Base-by-base conservation (phyloP, 2,113 vertebrate genomes). In the Cairina moschata region DNA sequence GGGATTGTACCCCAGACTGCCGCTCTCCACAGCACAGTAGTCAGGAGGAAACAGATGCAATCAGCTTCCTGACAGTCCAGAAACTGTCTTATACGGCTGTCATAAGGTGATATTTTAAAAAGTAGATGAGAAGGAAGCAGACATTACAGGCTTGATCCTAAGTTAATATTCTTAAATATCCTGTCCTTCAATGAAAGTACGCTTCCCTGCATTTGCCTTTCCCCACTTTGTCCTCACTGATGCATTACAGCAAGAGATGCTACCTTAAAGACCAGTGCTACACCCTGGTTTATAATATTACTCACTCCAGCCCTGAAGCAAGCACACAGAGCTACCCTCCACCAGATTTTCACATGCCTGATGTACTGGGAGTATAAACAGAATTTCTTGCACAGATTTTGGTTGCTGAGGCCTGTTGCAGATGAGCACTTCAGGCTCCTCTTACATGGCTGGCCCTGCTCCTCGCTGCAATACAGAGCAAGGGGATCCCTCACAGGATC, bases 311-410 rank as follows among this genome's bases (percentile, higher is more conserved):
- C 13, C 52, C 36, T 5, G 3, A 34, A 3, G 26, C 52, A 28
- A 38, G 44, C 14, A 54, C 29, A 18, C 73, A 32, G 55, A 83
- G 55, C 6, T 16, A 55, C 38, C 14, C 18, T 62, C 25, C 26
- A 5, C 4, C 0, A 2, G n/a, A 31, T 25, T 9, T 40, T 28
- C 23, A 14, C 0, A 1, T 17, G 10, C 8, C 50, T 12, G 16
- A 25, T 4, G 8, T 17, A 71, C 58, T n/a, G 10, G 48, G 14
- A 76, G 31, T 2, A 65, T 56, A 56, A 50, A 20, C 9, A 56
- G 62, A 2, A 29, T 13, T 71, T 58, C 44, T 31, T 0, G 0
- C 8, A 15, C 0, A 3, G 40, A 32, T 3, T 4, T 13, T 8
- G 0, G 9, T 4, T n/a, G 44, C 78, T 17, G 42, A 72, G 65